Conservation (phyloP, 1,140 invertebrate genomes). For the Hirudo medicinalis region DNA sequence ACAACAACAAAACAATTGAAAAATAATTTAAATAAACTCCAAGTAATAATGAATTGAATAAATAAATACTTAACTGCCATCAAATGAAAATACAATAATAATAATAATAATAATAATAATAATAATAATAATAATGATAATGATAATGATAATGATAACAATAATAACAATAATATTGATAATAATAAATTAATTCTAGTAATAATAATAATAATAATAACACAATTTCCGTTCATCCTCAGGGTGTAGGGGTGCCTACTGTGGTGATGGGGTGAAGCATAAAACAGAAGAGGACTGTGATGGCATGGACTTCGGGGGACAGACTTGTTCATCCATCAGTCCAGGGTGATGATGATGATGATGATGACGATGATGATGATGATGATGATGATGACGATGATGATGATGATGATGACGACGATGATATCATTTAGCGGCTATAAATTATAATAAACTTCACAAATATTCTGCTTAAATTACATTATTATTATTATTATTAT, state of each 20-base stretch:
- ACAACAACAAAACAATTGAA: not conserved
- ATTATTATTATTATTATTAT: too few relatives aligned
- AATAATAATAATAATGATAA: too few relatives aligned
- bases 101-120: too few relatives aligned
- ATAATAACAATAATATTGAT: too few relatives aligned
- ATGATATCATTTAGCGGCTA: too few relatives aligned
- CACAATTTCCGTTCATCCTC: not conserved
- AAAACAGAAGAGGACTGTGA: conserved; percentile 18
- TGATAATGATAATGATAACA: too few relatives aligned
- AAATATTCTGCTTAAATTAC: not conserved
- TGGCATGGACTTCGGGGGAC: conserved; percentile 20
- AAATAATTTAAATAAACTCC: not conserved
- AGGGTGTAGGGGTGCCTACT: conserved; percentile 16
- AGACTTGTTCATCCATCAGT: conserved; percentile 16
- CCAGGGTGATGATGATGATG: conserved; percentile 17
- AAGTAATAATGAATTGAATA: not conserved
- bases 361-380: conserved; percentile 6
- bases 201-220: too few relatives aligned
- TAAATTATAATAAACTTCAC: not conserved
- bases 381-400: conserved; percentile 1
- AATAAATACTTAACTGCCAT: too few relatives aligned
- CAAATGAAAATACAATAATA: too few relatives aligned
- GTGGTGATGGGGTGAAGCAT: conserved; percentile 17
- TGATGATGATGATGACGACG: not conserved
- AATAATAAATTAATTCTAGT: too few relatives aligned